Evolutionary conservation across 2,797 vertebrate species (phyloP).

Genomic region (Ispidina lecontei): DNA sequence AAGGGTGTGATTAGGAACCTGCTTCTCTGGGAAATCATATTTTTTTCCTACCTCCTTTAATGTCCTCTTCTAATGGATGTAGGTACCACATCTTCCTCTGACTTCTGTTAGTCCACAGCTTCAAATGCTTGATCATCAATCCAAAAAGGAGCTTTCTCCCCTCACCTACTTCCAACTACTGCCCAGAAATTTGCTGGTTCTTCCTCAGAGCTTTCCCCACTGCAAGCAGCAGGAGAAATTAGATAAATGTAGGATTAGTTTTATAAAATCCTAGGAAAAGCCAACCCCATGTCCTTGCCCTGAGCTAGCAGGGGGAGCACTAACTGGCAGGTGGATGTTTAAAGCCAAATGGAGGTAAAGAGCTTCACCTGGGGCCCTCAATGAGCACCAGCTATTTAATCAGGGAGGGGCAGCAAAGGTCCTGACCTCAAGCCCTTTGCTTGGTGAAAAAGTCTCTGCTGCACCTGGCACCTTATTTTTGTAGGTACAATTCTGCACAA

Average conservation of each 20-base stretch:
- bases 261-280: background rate
- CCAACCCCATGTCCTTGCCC: background rate
- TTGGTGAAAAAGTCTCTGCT: background rate
- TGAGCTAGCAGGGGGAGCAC: background rate
- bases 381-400: background rate
- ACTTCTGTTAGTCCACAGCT: background rate
- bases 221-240: background rate
- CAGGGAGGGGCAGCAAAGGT: background rate
- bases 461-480: background rate
- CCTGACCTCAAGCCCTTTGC: background rate
- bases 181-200: background rate
- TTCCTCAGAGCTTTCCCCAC: background rate
- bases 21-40: background rate
- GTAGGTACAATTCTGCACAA: background rate
- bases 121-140: background rate
- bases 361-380: background rate
- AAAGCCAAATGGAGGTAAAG: background rate
- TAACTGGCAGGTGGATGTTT: background rate
- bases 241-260: accelerated
- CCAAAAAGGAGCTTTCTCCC: background rate
- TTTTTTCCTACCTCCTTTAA: background rate
- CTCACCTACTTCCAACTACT: background rate
- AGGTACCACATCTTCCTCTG: background rate
- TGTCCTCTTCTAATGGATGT: background rate
- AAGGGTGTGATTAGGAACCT: background rate